Evolutionary conservation across 2,113 vertebrate genomes (phyloP).

Genomic region (Chionodraco myersi): DNA sequence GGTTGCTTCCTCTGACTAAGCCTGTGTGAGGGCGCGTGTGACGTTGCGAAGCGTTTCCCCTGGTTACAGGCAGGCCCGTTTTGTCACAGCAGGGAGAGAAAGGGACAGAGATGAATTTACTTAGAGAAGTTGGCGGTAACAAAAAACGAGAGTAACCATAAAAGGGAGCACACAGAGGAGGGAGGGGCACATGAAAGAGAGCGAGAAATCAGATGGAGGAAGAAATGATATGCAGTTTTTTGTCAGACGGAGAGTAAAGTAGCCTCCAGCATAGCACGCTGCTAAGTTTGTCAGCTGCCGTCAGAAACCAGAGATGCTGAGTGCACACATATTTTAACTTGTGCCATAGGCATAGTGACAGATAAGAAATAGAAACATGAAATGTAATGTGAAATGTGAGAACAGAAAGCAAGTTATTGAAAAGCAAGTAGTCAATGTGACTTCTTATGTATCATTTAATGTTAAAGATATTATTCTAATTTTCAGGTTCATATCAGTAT

Average conservation of each 20-base stretch:
- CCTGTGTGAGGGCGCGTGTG: conserved; percentile 35
- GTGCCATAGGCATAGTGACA: background rate
- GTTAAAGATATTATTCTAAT: too few species aligned
- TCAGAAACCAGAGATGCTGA: background rate
- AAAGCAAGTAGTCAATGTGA: background rate
- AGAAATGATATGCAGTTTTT: conserved; percentile 13
- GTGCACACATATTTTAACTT: conserved; percentile 2
- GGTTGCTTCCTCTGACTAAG: conserved; percentile 61
- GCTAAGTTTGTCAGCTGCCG: conserved; percentile 17
- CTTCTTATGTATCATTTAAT: too few species aligned
- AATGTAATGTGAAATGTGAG: background rate
- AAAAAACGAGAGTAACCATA: background rate
- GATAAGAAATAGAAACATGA: too few species aligned
- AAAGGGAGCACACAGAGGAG: background rate
- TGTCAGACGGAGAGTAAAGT: conserved; percentile 30
- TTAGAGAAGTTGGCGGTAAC: background rate
- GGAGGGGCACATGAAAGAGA: conserved; percentile 18
- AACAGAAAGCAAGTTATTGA: too few species aligned
- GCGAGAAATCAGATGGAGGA: background rate
- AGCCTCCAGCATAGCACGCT: conserved; percentile 3
- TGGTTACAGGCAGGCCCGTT: conserved; percentile 42
- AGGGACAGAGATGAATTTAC: conserved; percentile 14
- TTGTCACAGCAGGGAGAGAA: conserved; percentile 19
- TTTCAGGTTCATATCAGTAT: too few species aligned
- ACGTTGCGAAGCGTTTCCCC: conserved; percentile 57